These are phyloP conservation scores for Montifringilla adamsi DNA, from an alignment of 2,113 vertebrate genomes.

Conservation along the genomic window DNA sequence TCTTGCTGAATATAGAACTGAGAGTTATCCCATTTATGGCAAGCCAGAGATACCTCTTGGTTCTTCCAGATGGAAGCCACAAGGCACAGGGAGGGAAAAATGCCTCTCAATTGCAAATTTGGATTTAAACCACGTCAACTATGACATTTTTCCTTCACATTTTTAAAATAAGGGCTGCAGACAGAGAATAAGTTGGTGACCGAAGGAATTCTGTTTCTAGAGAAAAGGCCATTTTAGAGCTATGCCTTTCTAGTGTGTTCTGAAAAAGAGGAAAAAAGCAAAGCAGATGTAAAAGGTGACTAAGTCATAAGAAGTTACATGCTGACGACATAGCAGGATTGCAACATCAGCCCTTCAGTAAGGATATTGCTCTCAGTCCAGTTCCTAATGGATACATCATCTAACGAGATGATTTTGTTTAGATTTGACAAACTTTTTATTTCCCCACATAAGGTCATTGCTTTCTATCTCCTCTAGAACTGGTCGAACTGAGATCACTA, in stretches of 20 bases:
- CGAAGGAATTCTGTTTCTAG: background rate
- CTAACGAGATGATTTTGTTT: background rate
- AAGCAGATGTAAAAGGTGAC: background rate
- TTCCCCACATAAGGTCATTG: background rate
- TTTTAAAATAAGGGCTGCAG: background rate
- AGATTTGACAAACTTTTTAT: background rate
- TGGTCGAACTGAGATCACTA: background rate
- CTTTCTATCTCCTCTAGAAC: background rate
- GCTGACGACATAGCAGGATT: background rate
- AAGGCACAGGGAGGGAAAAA: background rate
- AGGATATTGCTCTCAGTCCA: background rate
- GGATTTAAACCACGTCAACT: background rate
- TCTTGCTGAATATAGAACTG: background rate
- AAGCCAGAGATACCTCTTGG: background rate
- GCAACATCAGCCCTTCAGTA: background rate
- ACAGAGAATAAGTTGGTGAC: background rate
- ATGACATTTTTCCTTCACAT: background rate
- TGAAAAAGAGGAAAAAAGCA: constrained; percentile 6
- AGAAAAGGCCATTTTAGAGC: background rate
- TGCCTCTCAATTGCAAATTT: background rate
- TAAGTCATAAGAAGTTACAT: constrained; percentile 23
- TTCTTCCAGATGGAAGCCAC: background rate
- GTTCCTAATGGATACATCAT: background rate
- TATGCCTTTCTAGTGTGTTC: background rate
- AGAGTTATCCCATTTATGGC: background rate